Base-by-base conservation (phyloP, 1,140 invertebrate genomes). In the Caenorhabditis remanei region DNA sequence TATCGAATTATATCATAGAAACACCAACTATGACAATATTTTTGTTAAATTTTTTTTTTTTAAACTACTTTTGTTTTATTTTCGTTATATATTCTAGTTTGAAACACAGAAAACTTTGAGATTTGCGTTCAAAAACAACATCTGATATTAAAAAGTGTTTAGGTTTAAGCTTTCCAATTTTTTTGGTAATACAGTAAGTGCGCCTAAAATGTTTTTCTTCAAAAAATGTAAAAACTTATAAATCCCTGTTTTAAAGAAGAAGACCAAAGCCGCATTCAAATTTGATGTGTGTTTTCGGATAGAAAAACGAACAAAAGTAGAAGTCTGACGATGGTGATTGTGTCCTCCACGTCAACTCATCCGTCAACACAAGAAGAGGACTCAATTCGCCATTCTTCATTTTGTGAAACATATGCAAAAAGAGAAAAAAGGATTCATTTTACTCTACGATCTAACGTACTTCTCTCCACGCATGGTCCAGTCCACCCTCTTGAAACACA, bases 401-500 rank as follows among this genome's bases (percentile, higher is more conserved):
- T 79, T 79, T 79, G 71, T 79, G 71, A 79, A 79, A 79, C 71
- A 79, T 79, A 79, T 79, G 71, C 71, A 79, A 79, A 79, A 79
- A 79, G 11, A 19, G 71, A 19, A 32, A 63, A 63, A 63, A 63
- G n/a, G 21, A 24, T 50, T 53, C n/a, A n/a, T 8, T 50, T 79
- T 79, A 43, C 71, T 79, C 71, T 53, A 50, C 43, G 46, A 79
- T 79, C 71, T n/a, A 24, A 79, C 71, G 71, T 40, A 79, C 71
- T 79, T 50, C 46, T 41, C 6, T 46, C 46, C 40, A 79, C 43
- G 46, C 71, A 79, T 79, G 41, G 32, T 50, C 40, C 16, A 14
- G 11, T 13, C 40, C 13, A 13, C 40, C 40, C 65, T 71, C 71
- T 79, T 79, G 71, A 79, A 79, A 79, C 65, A 71, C 65, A 79